phyloP scores from a whole-genome alignment of 2,113 vertebrate species.

The Phylloscopus whistleri region DNA sequence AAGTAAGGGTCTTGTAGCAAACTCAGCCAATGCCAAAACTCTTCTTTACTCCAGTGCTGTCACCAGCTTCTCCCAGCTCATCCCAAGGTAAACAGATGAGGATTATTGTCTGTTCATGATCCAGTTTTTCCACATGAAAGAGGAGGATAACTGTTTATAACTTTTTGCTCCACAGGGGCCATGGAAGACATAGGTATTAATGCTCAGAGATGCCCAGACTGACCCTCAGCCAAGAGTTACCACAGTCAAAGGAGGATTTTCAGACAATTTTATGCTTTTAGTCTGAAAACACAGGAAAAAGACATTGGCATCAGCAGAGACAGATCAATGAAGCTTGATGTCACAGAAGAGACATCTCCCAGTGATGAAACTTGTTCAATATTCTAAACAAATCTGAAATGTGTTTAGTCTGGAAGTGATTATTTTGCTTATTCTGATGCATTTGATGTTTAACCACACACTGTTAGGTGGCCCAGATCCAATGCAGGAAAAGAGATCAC shows the following conservation, averaged over 20 bases:
- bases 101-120: background rate
- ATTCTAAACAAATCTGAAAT: background rate
- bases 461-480: background rate
- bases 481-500: background rate
- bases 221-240: background rate
- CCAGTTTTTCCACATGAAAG: background rate
- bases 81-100: background rate
- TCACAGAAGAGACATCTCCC: background rate
- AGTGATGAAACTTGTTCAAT: background rate
- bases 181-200: background rate
- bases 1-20: background rate
- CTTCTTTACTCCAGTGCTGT: background rate
- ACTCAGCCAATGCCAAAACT: background rate
- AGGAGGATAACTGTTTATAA: background rate
- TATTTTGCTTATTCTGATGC: constrained; percentile 10
- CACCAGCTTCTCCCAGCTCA: background rate
- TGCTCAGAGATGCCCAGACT: background rate
- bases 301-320: background rate
- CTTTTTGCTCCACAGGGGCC: background rate
- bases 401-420: constrained; percentile 55
- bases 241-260: background rate
- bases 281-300: background rate
- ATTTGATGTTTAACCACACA: constrained; percentile 25
- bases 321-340: background rate
- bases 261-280: background rate